Evolutionary conservation across 2,888 invertebrate species (phyloP).

Genomic region (Brenthis ino): DNA sequence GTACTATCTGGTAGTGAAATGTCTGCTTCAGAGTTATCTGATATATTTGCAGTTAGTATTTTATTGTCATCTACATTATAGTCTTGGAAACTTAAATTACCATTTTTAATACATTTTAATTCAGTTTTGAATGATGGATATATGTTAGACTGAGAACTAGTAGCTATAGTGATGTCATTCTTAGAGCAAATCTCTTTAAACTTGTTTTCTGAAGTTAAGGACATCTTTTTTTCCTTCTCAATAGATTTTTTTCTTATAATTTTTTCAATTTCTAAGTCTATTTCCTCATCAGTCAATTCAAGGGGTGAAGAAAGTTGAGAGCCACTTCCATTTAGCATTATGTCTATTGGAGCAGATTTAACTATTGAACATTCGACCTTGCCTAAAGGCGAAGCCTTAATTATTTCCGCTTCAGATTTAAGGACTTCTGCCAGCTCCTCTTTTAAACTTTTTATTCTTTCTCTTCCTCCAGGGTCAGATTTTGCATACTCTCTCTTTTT

Average conservation of each 20-base stretch:
- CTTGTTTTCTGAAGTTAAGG: slow-evolving; percentile 54
- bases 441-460: slow-evolving; percentile 73
- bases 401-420: slow-evolving; percentile 66
- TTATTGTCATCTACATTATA: slow-evolving; percentile 49
- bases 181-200: slow-evolving; percentile 39
- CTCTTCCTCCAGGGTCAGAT: slow-evolving; percentile 88
- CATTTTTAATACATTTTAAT: slow-evolving; percentile 49
- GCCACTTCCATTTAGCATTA: slow-evolving; percentile 76
- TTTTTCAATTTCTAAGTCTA: slow-evolving; percentile 86
- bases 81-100: slow-evolving; percentile 47
- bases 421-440: slow-evolving; percentile 77
- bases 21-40: slow-evolving; percentile 48
- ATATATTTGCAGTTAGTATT: slow-evolving; percentile 48
- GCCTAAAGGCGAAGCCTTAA: slow-evolving; percentile 70
- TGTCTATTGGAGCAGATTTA: slow-evolving; percentile 87
- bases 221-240: slow-evolving; percentile 69
- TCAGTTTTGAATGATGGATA: slow-evolving; percentile 55
- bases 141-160: slow-evolving; percentile 40
- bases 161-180: slow-evolving; percentile 30
- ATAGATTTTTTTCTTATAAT: slow-evolving; percentile 82
- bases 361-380: slow-evolving; percentile 73
- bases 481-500: slow-evolving; percentile 88
- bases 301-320: slow-evolving; percentile 82
- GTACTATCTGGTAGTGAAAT: slow-evolving; percentile 52
- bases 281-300: slow-evolving; percentile 84